Evolutionary conservation across 2,113 vertebrate genomes (phyloP).

Genomic region (Glaucidium brasilianum): DNA sequence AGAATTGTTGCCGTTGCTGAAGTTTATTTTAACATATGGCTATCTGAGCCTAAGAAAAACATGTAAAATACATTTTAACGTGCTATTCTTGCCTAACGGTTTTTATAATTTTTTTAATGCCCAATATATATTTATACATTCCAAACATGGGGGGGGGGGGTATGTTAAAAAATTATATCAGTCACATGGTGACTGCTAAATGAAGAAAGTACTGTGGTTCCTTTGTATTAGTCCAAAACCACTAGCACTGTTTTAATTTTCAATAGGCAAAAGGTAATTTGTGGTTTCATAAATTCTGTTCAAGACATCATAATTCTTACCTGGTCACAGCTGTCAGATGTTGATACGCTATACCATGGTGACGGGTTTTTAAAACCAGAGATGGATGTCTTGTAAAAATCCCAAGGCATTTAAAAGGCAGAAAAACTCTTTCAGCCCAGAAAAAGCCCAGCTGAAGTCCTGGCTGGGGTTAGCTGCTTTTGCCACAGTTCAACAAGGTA

Average conservation of each 20-base stretch:
- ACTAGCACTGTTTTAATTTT: conserved; percentile 20
- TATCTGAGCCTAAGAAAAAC: conserved; percentile 67
- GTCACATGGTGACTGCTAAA: conserved; percentile 42
- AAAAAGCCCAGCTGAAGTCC: not conserved
- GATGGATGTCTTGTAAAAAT: not conserved
- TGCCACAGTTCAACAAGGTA: not conserved
- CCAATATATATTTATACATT: conserved; percentile 58
- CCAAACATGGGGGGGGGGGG: not conserved
- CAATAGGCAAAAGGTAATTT: conserved; percentile 63
- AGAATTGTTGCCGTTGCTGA: conserved; percentile 69
- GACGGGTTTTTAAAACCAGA: conserved; percentile 27
- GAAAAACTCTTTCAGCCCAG: not conserved
- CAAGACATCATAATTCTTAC: conserved; percentile 25
- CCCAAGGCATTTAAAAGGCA: not conserved
- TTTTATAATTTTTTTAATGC: conserved; percentile 39
- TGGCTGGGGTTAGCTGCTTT: not conserved
- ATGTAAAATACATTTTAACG: conserved; percentile 56
- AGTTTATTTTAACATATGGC: conserved; percentile 75
- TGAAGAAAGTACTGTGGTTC: conserved; percentile 25
- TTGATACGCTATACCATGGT: not conserved
- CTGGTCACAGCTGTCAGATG: conserved; percentile 48
- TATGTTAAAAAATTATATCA: conserved; percentile 31
- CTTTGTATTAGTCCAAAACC: conserved; percentile 26
- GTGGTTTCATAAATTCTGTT: conserved; percentile 59
- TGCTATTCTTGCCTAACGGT: conserved; percentile 51